Evolutionary conservation across 2,113 vertebrate genomes (phyloP).

Genomic region (Melanotaenia duboulayi): DNA sequence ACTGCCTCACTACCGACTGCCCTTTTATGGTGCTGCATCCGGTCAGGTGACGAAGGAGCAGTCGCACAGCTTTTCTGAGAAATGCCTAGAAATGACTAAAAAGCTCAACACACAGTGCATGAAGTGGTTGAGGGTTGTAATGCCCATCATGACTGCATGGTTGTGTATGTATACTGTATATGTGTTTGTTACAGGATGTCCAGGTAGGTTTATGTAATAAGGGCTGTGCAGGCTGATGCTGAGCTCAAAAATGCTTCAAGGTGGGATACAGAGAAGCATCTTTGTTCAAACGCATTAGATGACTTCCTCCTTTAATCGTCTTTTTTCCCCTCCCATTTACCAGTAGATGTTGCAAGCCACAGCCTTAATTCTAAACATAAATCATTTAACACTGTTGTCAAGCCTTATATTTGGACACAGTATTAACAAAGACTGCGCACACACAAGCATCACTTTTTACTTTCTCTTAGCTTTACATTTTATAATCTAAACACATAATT

Average conservation of each 20-base stretch:
- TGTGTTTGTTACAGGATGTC: slow-evolving; percentile 50
- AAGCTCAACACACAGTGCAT: slow-evolving; percentile 73
- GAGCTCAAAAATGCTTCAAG: slow-evolving; percentile 49
- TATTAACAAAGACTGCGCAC: slow-evolving; percentile 18
- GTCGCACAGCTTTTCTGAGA: slow-evolving; percentile 79
- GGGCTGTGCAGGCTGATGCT: slow-evolving; percentile 61
- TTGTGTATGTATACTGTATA: slow-evolving; percentile 23
- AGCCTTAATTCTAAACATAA: slow-evolving; percentile 67
- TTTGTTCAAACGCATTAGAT: slow-evolving; percentile 46
- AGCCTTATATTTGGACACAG: slow-evolving; percentile 41
- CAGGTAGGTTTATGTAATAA: slow-evolving; percentile 80
- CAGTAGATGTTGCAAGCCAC: slow-evolving; percentile 22
- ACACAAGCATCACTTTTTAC: background rate
- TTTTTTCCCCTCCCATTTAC: slow-evolving; percentile 47
- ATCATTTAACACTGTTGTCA: slow-evolving; percentile 38
- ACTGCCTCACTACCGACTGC: slow-evolving; percentile 76
- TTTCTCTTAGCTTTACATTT: background rate
- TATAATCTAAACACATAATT: background rate
- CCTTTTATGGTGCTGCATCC: slow-evolving; percentile 83
- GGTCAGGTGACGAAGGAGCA: slow-evolving; percentile 83
- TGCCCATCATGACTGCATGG: slow-evolving; percentile 39
- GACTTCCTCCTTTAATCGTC: slow-evolving; percentile 41
- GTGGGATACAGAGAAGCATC: slow-evolving; percentile 29
- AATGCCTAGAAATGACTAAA: slow-evolving; percentile 83
- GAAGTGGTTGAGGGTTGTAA: slow-evolving; percentile 60